A percentile compares a stretch with the other conserved stretches of the same genome.
phyloP scores from a whole-genome alignment of 1,140 invertebrate species.

The Pseudomyrmex flavicornis region DNA sequence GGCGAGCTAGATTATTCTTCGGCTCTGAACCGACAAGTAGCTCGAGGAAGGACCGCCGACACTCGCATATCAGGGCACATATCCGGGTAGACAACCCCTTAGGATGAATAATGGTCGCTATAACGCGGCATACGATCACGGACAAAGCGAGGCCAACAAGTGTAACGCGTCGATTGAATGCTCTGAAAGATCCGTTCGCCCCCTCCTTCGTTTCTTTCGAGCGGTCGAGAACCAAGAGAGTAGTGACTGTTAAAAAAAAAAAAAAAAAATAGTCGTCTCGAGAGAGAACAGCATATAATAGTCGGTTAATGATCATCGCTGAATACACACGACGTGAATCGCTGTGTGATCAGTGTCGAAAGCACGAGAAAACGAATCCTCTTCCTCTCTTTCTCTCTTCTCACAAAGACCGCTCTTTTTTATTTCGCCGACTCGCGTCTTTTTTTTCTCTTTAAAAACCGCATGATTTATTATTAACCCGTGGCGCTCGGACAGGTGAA shows the following conservation, averaged over 20 bases:
- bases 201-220: slow-evolving; percentile 2
- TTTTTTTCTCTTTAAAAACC: slow-evolving; percentile 64
- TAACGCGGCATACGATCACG: slow-evolving; percentile 61
- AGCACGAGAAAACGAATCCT: slow-evolving; percentile 41
- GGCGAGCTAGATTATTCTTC: slow-evolving; percentile 37
- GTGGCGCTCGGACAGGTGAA: slow-evolving; percentile 71
- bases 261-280: slow-evolving; percentile 65
- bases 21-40: slow-evolving; percentile 43
- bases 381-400: not conserved
- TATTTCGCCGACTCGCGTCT: slow-evolving; percentile 48
- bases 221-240: slow-evolving; percentile 12
- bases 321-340: slow-evolving; percentile 73
- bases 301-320: slow-evolving; percentile 71
- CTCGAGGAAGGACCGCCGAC: slow-evolving; percentile 51
- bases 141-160: slow-evolving; percentile 72
- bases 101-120: slow-evolving; percentile 66
- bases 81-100: slow-evolving; percentile 67
- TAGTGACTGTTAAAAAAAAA: slow-evolving; percentile 61
- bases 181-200: slow-evolving; percentile 50
- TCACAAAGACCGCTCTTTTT: slow-evolving; percentile 12
- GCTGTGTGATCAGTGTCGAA: slow-evolving; percentile 64
- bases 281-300: slow-evolving; percentile 69
- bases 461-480: slow-evolving; percentile 73
- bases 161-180: slow-evolving; percentile 70
- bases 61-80: slow-evolving; percentile 44